phyloP scores from a whole-genome alignment of 2,113 vertebrate species.

The Genyomyrus donnyi region DNA sequence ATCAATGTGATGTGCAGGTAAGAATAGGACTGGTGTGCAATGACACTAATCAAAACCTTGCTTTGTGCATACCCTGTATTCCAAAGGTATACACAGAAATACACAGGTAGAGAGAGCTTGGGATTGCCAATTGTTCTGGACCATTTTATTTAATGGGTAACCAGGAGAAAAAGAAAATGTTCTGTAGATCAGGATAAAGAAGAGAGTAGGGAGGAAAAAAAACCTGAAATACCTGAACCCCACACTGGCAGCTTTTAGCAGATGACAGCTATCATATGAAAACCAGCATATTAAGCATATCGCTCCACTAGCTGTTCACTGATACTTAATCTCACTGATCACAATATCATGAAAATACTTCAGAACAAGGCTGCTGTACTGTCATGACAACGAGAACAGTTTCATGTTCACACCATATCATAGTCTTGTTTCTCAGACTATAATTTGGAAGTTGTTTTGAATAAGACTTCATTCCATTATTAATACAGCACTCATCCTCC shows the following conservation, averaged over 20 bases:
- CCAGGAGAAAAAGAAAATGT: neutral
- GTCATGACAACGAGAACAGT: neutral
- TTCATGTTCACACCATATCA: neutral
- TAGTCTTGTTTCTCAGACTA: neutral
- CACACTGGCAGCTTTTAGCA: neutral
- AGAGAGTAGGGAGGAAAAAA: neutral
- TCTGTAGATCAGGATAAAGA: neutral
- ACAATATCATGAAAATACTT: neutral
- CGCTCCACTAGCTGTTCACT: neutral
- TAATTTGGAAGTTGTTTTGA: neutral
- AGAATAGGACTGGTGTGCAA: neutral
- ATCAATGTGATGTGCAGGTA: neutral
- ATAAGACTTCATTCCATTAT: neutral
- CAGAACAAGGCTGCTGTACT: neutral
- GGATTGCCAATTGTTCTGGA: neutral
- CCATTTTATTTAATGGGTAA: neutral
- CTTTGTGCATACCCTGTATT: neutral
- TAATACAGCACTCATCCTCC: neutral
- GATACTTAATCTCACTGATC: no score
- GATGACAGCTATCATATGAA: neutral
- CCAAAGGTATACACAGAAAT: neutral
- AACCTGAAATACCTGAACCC: neutral
- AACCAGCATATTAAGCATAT: neutral
- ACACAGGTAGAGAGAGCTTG: neutral
- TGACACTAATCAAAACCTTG: neutral